Evolutionary conservation across 2,113 vertebrate genomes (phyloP).

Genomic region (Tympanuchus pallidicinctus): DNA sequence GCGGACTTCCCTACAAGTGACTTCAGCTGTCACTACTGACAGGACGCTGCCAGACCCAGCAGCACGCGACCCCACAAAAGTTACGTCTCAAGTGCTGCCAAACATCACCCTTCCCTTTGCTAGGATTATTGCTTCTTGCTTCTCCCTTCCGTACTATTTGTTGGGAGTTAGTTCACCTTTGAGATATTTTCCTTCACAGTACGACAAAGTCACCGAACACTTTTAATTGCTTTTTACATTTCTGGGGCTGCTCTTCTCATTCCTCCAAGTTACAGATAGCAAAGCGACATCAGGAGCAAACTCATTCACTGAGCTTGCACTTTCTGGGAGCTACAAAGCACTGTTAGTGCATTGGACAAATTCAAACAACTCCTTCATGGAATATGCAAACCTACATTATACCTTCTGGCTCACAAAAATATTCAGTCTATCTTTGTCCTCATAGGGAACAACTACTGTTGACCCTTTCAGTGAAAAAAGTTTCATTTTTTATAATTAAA

Average conservation of each 20-base stretch:
- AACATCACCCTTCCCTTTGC: not conserved
- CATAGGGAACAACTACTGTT: not conserved
- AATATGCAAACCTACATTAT: no score
- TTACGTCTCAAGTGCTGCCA: fast-evolving
- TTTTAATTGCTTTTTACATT: not conserved
- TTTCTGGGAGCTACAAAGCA: not conserved
- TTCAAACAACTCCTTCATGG: not conserved
- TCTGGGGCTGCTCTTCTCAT: not conserved
- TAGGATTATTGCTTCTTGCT: not conserved
- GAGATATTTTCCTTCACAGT: not conserved
- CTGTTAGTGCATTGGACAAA: fast-evolving
- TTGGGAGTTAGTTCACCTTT: not conserved
- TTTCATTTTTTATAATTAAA: not conserved
- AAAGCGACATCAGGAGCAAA: not conserved
- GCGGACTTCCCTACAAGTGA: slow-evolving; percentile 84
- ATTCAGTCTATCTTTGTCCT: not conserved
- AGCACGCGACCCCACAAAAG: not conserved
- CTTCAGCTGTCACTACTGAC: slow-evolving; percentile 81
- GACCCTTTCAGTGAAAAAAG: not conserved
- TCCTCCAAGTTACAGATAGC: fast-evolving
- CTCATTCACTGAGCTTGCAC: fast-evolving
- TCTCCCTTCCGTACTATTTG: not conserved
- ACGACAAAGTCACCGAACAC: not conserved
- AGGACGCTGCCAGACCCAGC: slow-evolving; percentile 19
- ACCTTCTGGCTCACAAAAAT: not conserved